Evolutionary conservation across 1,140 invertebrate species (phyloP).

Genomic region (Coptotermes formosanus): DNA sequence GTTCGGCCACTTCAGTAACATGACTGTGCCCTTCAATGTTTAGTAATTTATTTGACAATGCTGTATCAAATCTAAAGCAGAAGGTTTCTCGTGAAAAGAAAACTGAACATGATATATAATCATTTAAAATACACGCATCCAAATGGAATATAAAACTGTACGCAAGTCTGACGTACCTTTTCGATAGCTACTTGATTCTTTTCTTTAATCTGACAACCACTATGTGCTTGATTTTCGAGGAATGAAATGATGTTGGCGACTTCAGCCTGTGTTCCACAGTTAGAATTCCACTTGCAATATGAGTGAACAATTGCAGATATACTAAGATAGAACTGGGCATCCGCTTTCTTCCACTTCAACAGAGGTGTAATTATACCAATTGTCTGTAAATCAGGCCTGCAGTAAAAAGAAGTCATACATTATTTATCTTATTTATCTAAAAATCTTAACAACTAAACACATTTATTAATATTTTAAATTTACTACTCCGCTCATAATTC

Average conservation of each 20-base stretch:
- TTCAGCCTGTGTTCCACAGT: slow-evolving; percentile 46
- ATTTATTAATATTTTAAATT: too few relatives aligned
- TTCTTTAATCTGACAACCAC: background rate
- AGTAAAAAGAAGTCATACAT: background rate
- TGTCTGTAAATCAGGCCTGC: slow-evolving; percentile 28
- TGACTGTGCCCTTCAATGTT: too few relatives aligned
- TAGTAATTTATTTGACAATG: too few relatives aligned
- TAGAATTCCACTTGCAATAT: slow-evolving; percentile 58
- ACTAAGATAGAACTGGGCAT: slow-evolving; percentile 64
- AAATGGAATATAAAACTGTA: background rate
- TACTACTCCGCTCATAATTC: too few relatives aligned
- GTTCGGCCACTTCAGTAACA: too few relatives aligned
- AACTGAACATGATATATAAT: too few relatives aligned
- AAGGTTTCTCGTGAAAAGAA: too few relatives aligned
- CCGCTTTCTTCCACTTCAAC: slow-evolving; percentile 44
- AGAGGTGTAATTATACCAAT: slow-evolving; percentile 42
- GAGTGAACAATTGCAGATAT: slow-evolving; percentile 70
- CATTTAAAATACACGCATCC: too few relatives aligned
- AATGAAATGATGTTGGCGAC: background rate
- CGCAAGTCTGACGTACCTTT: background rate
- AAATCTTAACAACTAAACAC: too few relatives aligned
- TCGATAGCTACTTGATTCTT: background rate
- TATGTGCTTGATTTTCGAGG: background rate
- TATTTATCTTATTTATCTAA: too few relatives aligned
- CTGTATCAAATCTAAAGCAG: too few relatives aligned